Evolutionary conservation across 2,113 vertebrate species (phyloP), one percentile per base, ranked within the genome.

Genomic region (Mastomys coucha): DNA sequence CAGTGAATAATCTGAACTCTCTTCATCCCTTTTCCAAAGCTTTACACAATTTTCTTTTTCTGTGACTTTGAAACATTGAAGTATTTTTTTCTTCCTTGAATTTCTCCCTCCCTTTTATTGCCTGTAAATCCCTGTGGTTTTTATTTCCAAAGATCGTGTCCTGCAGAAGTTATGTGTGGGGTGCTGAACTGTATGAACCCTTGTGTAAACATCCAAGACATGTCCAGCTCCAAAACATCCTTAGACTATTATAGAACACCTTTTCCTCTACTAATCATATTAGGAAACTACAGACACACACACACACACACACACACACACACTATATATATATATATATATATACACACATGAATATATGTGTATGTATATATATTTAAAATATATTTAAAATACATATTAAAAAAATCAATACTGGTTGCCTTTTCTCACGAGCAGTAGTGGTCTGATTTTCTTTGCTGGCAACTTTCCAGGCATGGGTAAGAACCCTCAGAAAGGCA

Each of bases 221-320:
- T 1, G 4, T 31, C n/a, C 19, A 69, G 69, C 65, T 73, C 77
- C 36, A 42, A 92, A 94, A 77, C 2, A 24, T 58, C 20, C n/a
- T n/a, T 0, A 67, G 84, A 96, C 76, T 36, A 72, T 93, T 96
- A 95, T 92, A 85, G 88, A 97, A 92, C 6, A 51, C 10, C 3
- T 24, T 45, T 45, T 89, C 36, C 36, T 36, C 36, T 22, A 49
- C 53, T 73, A 90, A 81, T 49, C 60, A 81, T 69, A n/a, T 69
- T 28, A 78, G 45, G 92, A 96, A n/a, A n/a, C n/a, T n/a, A n/a
- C n/a, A n/a, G n/a, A n/a, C n/a, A n/a, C n/a, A n/a, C n/a, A n/a
- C n/a, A n/a, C n/a, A n/a, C n/a, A n/a, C n/a, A n/a, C n/a, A n/a
- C n/a, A n/a, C n/a, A n/a, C n/a, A n/a, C n/a, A n/a, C n/a, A n/a